Base-by-base conservation (phyloP, 2,113 vertebrate species). In the Alosa alosa region DNA sequence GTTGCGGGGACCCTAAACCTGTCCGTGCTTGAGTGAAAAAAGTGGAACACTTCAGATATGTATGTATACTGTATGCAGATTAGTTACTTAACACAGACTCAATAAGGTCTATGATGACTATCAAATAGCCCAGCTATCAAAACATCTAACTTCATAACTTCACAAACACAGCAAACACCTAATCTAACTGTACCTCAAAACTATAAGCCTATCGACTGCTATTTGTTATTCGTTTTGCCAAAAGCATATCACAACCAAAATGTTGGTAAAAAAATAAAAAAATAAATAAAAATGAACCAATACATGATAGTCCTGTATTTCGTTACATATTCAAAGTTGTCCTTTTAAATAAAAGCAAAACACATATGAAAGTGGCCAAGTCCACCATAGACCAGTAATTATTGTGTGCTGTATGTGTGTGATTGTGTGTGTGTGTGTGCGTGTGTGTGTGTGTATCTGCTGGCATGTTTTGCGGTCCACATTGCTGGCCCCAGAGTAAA, bases 361-460 rank as follows among this genome's bases (percentile, higher is more conserved):
- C 9, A 49, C 6, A 13, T 1, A 11, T 49, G 11, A 13, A 49
- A 49, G 11, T 49, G 1, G 46, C 10, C 46, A 49, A 13, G 47
- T 49, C 47, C 9, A 49, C 9, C 8, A 49, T 13, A 49, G 9
- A 9, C 47, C 15, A 85, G 83, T 83, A 49, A 36, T 44, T 72
- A 36, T 44, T 72, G 64, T 72, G n/a, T 72, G 64, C 31, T 0
- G 20, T 20, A 4, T 22, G 60, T 64, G 60, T n/a, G 60, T 64
- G 60, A 25, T 25, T 72, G 64, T 72, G n/a, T 72, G 64, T 72
- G 64, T 68, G 60, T 25, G 60, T 68, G 60, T 68, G 60, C 25
- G 60, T 68, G 60, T 68, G 60, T 64, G 49, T 83, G 49, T 39
- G 82, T 83, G 82, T 84, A 39, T 47, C 9, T 39, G 50, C 31